Base-by-base conservation (phyloP, 2,888 invertebrate genomes). In the Chloromyia formosa region DNA sequence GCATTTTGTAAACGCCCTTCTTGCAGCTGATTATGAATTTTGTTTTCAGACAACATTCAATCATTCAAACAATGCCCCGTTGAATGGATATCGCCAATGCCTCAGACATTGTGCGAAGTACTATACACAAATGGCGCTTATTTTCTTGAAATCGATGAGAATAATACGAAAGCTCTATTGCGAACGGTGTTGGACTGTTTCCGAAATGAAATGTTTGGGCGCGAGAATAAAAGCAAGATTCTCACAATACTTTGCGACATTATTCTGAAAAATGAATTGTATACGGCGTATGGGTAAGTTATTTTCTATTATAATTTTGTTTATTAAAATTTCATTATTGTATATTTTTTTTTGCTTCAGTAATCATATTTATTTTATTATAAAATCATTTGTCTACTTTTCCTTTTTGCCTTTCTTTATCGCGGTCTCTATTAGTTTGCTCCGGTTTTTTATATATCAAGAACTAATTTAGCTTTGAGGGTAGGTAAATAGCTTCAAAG, bases 161-260 rank as follows among this genome's bases (percentile, higher is more conserved):
- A 77, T 73, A 82, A 75, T 77, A 82, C 79, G 77, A 83, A 79
- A 60, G 77, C 77, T 78, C 81, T 85, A 78, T 82, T 82, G 78
- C 79, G 77, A 78, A 72, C 76, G 12, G 78, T 82, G 9, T 80
- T 85, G 23, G 76, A 77, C 1, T 78, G 80, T 0, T 80, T 83
- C 16, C 69, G 75, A 2, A 81, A 81, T 61, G 77, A 79, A 1
- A 80, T 78, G 56, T 80, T 81, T 14, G 79, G 79, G 0, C 81
- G 80, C 16, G 81, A 81, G 7, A 82, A 81, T 1, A 79, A 86
- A 74, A 81, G 82, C 0, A 84, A 84, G 20, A 79, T 88, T 14
- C 85, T 88, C 42, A 77, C 81, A 10, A 81, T 88, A n/a, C 80
- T 89, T 10, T 85, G 86, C 75, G 84, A 85, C 56, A 85, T 89